Percentiles rank a stretch among this genome's conserved stretches.
These are phyloP conservation scores for Oceanites oceanicus DNA, from an alignment of 2,113 vertebrate genomes.

Conservation along the genomic window DNA sequence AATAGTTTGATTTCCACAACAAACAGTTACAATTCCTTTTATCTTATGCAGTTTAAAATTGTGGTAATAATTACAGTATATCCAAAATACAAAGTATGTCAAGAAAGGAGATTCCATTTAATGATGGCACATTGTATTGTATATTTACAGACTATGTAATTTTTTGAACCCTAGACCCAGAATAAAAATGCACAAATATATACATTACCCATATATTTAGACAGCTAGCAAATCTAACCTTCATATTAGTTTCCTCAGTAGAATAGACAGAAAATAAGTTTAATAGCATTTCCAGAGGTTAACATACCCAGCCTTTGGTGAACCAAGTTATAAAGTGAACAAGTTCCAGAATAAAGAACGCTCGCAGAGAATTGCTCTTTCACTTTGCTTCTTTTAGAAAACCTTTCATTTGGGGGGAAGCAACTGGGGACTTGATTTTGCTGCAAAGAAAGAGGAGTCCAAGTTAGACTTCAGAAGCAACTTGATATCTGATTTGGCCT, in stretches of 20 bases:
- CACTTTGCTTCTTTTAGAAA: constrained; percentile 6
- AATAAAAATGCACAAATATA: background rate
- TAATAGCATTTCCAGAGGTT: constrained; percentile 13
- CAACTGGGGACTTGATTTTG: background rate
- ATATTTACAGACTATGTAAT: background rate
- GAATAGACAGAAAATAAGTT: background rate
- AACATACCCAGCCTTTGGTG: background rate
- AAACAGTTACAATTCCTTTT: background rate
- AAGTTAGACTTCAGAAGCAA: constrained; percentile 40
- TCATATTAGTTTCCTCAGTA: background rate
- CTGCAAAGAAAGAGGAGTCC: constrained; percentile 20
- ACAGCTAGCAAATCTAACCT: background rate
- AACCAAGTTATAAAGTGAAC: background rate
- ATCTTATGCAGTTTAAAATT: background rate
- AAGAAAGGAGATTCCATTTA: background rate
- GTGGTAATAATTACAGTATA: background rate
- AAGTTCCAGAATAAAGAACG: constrained; percentile 36
- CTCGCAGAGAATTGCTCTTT: constrained; percentile 20
- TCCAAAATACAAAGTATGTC: background rate
- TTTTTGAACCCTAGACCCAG: background rate
- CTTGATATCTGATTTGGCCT: constrained; percentile 21
- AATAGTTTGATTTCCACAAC: background rate
- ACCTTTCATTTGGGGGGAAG: constrained; percentile 28
- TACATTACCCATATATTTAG: background rate
- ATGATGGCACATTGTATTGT: background rate